Conservation (phyloP, 2,888 invertebrate genomes). For the Nipponacmea schrenckii region DNA sequence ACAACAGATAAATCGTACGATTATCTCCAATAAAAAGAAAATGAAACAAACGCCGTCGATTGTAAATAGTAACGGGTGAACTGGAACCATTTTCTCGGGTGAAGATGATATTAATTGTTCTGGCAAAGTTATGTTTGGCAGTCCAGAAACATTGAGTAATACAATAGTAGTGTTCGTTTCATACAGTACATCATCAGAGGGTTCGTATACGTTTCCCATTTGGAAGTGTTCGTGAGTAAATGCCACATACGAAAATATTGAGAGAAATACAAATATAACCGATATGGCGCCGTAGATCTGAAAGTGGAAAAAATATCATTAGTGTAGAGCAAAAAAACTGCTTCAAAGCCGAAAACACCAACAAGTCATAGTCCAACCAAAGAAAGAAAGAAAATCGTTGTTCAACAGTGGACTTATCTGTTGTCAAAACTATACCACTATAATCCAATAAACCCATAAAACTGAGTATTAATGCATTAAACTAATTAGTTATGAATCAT, state of each 20-base stretch:
- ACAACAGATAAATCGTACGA: conserved; percentile 33
- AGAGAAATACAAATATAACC: conserved; percentile 32
- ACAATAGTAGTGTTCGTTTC: neutral
- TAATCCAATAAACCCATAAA: too few species aligned
- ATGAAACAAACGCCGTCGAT: conserved; percentile 39
- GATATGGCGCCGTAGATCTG: conserved; percentile 37
- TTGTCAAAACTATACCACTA: too few species aligned
- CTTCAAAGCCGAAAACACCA: conserved; percentile 13
- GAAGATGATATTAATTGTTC: neutral
- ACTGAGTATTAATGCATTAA: too few species aligned
- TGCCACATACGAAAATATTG: conserved; percentile 37
- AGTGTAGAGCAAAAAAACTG: neutral
- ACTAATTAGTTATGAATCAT: too few species aligned
- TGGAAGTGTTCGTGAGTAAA: conserved; percentile 31
- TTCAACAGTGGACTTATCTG: too few species aligned
- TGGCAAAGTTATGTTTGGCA: neutral
- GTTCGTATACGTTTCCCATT: conserved; percentile 1
- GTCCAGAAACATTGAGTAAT: neutral
- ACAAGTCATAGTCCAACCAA: too few species aligned
- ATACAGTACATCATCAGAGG: neutral
- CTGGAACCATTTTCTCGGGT: neutral
- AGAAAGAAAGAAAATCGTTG: too few species aligned
- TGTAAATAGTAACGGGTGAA: conserved; percentile 35
- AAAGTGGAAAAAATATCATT: conserved; percentile 22
- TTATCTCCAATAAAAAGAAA: conserved; percentile 45